phyloP scores from a whole-genome alignment of 35 echinoderm and acorn worm genomes.

The Chiridota heheva region DNA sequence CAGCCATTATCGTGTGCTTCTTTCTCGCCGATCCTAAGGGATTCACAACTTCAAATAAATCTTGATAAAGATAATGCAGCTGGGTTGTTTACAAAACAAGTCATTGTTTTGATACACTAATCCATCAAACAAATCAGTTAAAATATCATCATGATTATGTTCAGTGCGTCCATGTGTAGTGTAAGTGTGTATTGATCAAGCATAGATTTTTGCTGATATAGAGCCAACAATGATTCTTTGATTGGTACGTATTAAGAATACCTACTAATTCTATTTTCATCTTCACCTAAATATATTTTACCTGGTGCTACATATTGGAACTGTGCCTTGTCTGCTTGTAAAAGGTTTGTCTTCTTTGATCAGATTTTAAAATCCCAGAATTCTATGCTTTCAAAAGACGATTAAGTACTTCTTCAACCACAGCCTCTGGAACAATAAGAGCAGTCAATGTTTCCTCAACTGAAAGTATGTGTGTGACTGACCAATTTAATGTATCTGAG shows the following conservation, averaged over 20 bases:
- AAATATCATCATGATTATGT: conserved; percentile 12
- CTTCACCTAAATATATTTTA: conserved; percentile 13
- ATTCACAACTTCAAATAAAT: conserved; percentile 37
- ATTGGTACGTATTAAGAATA: conserved; percentile 37
- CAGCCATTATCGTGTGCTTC: conserved; percentile 9
- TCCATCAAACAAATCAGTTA: conserved; percentile 24
- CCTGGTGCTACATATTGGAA: not conserved
- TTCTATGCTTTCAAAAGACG: conserved; percentile 13
- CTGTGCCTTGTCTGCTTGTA: conserved; percentile 12
- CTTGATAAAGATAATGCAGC: conserved; percentile 15
- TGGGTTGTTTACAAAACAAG: not conserved
- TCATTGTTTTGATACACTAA: not conserved
- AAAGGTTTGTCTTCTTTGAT: conserved; percentile 28
- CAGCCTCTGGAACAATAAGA: conserved; percentile 13
- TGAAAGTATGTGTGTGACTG: not conserved
- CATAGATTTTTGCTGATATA: conserved; percentile 1
- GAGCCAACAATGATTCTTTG: not conserved
- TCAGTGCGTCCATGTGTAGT: not conserved
- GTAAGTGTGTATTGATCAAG: not conserved
- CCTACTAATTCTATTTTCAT: not conserved
- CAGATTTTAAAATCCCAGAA: conserved; percentile 2
- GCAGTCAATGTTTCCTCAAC: conserved; percentile 3
- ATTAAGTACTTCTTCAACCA: conserved; percentile 8
- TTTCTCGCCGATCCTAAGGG: conserved; percentile 28
- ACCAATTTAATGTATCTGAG: conserved; percentile 17